These are phyloP conservation scores for Herpetotheres cachinnans DNA, from an alignment of 2,113 vertebrate species.

Conservation along the genomic window DNA sequence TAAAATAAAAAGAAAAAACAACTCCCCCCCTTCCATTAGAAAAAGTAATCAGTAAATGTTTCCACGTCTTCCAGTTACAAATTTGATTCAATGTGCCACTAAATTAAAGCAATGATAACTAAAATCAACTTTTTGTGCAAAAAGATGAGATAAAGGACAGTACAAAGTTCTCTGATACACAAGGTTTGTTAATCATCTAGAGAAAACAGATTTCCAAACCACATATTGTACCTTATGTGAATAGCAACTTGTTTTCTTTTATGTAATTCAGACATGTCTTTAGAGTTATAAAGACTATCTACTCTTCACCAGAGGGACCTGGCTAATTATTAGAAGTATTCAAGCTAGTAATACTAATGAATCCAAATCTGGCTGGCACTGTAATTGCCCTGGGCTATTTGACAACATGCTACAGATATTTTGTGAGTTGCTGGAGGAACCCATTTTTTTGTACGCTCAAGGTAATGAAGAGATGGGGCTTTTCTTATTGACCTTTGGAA, in stretches of 20 bases:
- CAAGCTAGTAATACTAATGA: constrained; percentile 7
- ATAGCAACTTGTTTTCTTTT: not conserved
- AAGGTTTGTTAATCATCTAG: not conserved
- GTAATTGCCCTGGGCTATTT: not conserved
- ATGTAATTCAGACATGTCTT: not conserved
- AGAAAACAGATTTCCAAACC: not conserved
- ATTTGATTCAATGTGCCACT: not conserved
- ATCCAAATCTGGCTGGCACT: not conserved
- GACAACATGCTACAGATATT: constrained; percentile 10
- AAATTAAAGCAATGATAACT: not conserved
- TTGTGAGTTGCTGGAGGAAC: not conserved
- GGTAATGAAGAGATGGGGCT: not conserved
- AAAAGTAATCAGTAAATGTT: not conserved
- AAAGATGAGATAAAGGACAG: not conserved
- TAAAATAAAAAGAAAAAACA: too few species aligned
- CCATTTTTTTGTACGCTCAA: not conserved
- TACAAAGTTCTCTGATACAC: not conserved
- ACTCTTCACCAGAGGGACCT: not conserved
- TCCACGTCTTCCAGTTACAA: not conserved
- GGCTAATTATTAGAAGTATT: constrained; percentile 22
- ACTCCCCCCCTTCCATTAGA: too few species aligned
- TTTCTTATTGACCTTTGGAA: not conserved
- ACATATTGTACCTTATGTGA: not conserved
- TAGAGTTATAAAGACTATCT: not conserved
- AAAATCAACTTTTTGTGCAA: not conserved